These are phyloP conservation scores for Oreotragus oreotragus DNA, from an alignment of 2,113 vertebrate genomes.

Conservation along the genomic window DNA sequence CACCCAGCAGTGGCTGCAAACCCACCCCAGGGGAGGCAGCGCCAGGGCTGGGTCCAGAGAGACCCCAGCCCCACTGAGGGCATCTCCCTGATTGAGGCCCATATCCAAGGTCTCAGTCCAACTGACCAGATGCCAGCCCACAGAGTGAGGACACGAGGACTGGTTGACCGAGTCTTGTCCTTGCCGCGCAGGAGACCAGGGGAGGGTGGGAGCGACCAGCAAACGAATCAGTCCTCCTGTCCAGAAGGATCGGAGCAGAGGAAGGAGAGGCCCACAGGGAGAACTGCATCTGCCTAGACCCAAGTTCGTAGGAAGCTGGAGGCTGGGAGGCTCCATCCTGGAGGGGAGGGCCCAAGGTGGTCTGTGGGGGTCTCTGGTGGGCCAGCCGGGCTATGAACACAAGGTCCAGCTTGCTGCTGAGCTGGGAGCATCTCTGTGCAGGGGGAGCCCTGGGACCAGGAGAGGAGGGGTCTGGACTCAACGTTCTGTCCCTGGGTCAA, in stretches of 20 bases:
- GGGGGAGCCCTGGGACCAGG: not conserved
- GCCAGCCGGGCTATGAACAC: not conserved
- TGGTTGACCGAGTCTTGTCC: too few species aligned
- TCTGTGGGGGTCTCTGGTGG: not conserved
- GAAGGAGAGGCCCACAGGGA: not conserved
- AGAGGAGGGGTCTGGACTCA: fast-evolving
- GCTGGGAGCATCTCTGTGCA: not conserved
- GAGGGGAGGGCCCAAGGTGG: fast-evolving
- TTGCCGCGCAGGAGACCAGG: not conserved
- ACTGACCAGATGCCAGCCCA: not conserved
- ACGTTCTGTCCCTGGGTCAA: not conserved
- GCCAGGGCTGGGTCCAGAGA: not conserved
- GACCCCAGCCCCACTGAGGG: not conserved
- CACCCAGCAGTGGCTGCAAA: not conserved
- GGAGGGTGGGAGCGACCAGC: not conserved
- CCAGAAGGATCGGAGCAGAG: not conserved
- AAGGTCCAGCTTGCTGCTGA: not conserved
- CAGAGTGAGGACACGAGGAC: fast-evolving
- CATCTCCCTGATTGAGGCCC: too few species aligned
- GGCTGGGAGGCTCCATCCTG: fast-evolving
- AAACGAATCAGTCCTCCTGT: not conserved
- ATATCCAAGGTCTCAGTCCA: not conserved
- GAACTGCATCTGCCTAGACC: not conserved
- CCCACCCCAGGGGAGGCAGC: not conserved
- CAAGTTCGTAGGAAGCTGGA: not conserved